phyloP scores from a whole-genome alignment of 1,140 invertebrate species.

The Bombus confusus region DNA sequence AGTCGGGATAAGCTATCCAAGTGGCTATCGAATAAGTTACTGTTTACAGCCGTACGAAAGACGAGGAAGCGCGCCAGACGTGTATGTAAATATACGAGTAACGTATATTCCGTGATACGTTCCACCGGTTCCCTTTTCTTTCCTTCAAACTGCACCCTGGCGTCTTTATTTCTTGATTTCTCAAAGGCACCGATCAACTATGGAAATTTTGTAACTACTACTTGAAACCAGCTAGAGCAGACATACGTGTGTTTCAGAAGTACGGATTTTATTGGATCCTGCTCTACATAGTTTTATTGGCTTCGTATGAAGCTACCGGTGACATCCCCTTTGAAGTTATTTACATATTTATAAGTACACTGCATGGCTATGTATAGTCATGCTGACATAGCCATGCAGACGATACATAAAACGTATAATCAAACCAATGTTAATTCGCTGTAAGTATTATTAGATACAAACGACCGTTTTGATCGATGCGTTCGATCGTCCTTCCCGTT shows the following conservation, averaged over 20 bases:
- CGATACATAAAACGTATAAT: not conserved
- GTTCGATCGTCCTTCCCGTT: not conserved
- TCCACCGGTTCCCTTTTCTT: not conserved
- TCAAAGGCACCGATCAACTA: slow-evolving; percentile 65
- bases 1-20: not conserved
- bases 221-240: slow-evolving; percentile 54
- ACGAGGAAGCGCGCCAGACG: slow-evolving; percentile 3
- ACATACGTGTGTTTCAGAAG: slow-evolving; percentile 57
- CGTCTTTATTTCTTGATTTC: slow-evolving; percentile 51
- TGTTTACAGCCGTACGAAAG: slow-evolving; percentile 35
- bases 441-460: slow-evolving; percentile 12
- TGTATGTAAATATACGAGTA: slow-evolving; percentile 22
- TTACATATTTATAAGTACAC: slow-evolving; percentile 49
- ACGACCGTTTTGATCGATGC: not conserved
- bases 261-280: slow-evolving; percentile 65
- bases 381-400: not conserved
- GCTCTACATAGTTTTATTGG: slow-evolving; percentile 58
- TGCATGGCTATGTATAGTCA: not conserved
- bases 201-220: slow-evolving; percentile 66
- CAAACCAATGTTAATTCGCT: not conserved
- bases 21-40: not conserved
- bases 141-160: not conserved
- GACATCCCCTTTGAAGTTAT: slow-evolving; percentile 54
- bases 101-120: slow-evolving; percentile 12
- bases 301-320: slow-evolving; percentile 55